A percentile compares a stretch with the other conserved stretches of the same genome.
Conservation (phyloP, 37 sponge, comb jelly and placozoan species). For the Hexactinellida sp. region DNA sequence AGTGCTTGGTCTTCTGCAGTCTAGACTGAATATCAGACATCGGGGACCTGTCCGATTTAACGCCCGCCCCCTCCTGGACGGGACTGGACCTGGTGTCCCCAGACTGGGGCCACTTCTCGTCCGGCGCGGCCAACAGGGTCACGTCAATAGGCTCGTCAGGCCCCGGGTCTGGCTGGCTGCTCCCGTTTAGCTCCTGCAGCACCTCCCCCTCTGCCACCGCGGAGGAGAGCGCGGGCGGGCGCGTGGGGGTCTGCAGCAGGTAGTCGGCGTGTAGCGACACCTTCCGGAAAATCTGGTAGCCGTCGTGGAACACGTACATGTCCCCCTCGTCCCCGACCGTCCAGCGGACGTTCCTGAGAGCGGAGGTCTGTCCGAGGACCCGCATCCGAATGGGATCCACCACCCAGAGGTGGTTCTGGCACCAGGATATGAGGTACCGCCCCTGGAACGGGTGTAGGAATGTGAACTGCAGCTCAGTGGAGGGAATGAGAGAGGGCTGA, state of each 20-base stretch:
- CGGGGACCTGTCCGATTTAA: not conserved
- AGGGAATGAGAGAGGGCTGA: not conserved
- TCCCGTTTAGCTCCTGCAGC: not conserved
- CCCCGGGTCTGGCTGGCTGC: not conserved
- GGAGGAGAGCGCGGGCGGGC: not conserved
- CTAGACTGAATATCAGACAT: not conserved
- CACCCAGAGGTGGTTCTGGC: slow-evolving; percentile 25
- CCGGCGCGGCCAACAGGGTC: not conserved
- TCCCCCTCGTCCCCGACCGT: not conserved
- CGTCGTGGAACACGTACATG: not conserved
- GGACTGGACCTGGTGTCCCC: not conserved
- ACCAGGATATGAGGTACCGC: slow-evolving; percentile 17
- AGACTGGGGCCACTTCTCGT: not conserved
- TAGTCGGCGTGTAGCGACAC: slow-evolving; percentile 5
- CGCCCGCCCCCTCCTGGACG: not conserved
- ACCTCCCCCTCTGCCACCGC: slow-evolving; percentile 1
- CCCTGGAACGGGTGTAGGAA: slow-evolving; percentile 19
- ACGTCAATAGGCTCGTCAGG: not conserved
- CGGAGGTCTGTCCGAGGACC: slow-evolving; percentile 6
- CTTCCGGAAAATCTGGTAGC: not conserved
- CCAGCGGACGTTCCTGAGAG: not conserved
- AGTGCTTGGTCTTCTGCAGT: not conserved
- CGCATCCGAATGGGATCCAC: slow-evolving; percentile 7
- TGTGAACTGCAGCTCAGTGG: slow-evolving; percentile 20
- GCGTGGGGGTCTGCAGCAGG: not conserved